Percentiles rank a stretch among this genome's conserved stretches.
Conservation (phyloP, 1,140 invertebrate genomes). For the Melanaphis sacchari region DNA sequence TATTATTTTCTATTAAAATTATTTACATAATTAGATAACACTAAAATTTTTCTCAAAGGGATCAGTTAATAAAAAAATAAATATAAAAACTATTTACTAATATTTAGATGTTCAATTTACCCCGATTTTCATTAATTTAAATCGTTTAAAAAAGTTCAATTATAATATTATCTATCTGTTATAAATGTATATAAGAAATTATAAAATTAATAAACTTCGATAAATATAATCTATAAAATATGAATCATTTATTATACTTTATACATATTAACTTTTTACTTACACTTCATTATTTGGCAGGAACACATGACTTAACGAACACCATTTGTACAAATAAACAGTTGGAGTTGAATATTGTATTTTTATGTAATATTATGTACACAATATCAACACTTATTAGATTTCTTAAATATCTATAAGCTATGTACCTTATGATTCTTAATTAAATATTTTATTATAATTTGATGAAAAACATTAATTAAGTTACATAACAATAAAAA, state of each 20-base stretch:
- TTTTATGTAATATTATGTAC: background rate
- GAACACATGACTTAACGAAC: background rate
- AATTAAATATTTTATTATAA: conserved; percentile 48
- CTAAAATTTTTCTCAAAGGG: too few relatives aligned
- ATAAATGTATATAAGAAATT: background rate
- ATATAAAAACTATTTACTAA: background rate
- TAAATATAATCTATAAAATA: background rate
- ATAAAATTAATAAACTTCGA: background rate
- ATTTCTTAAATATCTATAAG: background rate
- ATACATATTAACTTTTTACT: background rate
- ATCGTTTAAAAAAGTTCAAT: background rate
- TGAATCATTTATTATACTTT: background rate
- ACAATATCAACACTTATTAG: background rate
- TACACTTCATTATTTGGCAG: background rate
- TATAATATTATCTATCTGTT: background rate
- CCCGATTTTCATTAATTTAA: background rate
- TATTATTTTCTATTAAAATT: too few relatives aligned
- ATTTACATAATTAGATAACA: background rate
- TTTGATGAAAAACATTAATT: conserved; percentile 41
- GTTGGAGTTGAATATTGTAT: background rate
- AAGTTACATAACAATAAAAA: conserved; percentile 9
- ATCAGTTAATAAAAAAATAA: background rate
- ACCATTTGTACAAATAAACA: background rate
- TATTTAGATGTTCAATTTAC: background rate
- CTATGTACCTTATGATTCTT: background rate